A percentile compares a stretch with the other conserved stretches of the same genome.
These are phyloP conservation scores for Auanema sp. DNA, from an alignment of 2,888 invertebrate species.

Conservation along the genomic window DNA sequence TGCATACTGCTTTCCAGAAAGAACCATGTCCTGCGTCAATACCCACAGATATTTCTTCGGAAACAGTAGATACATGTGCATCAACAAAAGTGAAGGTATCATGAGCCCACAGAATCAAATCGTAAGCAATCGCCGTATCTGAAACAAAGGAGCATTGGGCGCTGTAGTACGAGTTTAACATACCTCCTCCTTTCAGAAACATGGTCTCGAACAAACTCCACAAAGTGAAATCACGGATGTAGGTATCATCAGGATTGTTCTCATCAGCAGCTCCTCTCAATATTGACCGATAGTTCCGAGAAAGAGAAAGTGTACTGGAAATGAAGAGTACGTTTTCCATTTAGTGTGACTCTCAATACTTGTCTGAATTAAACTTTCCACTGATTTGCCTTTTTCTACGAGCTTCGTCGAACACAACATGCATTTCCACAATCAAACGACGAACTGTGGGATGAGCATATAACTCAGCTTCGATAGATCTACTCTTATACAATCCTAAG, in stretches of 20 bases:
- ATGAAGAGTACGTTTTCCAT: not conserved
- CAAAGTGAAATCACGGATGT: constrained; percentile 30
- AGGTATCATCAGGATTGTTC: constrained; percentile 15
- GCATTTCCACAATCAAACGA: constrained; percentile 37
- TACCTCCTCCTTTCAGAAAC: constrained; percentile 28
- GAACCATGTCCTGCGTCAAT: constrained; percentile 2
- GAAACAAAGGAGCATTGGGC: too few relatives aligned
- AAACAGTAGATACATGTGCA: constrained; percentile 15
- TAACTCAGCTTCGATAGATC: not conserved
- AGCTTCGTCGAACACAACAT: constrained; percentile 29
- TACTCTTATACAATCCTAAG: too few relatives aligned
- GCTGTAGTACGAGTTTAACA: too few relatives aligned
- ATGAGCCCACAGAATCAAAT: constrained; percentile 37
- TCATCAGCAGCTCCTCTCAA: constrained; percentile 27
- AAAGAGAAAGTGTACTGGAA: constrained; percentile 20
- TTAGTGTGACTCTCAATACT: not conserved
- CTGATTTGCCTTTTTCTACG: constrained; percentile 18
- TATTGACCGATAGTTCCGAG: constrained; percentile 33
- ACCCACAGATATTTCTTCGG: constrained; percentile 17
- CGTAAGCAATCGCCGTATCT: constrained; percentile 32
- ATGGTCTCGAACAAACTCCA: constrained; percentile 41
- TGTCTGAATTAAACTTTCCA: constrained; percentile 20
- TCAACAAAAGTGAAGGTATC: constrained; percentile 30
- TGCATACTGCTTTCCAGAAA: constrained; percentile 20
- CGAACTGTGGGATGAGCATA: constrained; percentile 20